Percentiles rank a stretch among this genome's conserved stretches.
These are phyloP conservation scores for Tauraco erythrolophus DNA, from an alignment of 2,113 vertebrate genomes.

Conservation along the genomic window DNA sequence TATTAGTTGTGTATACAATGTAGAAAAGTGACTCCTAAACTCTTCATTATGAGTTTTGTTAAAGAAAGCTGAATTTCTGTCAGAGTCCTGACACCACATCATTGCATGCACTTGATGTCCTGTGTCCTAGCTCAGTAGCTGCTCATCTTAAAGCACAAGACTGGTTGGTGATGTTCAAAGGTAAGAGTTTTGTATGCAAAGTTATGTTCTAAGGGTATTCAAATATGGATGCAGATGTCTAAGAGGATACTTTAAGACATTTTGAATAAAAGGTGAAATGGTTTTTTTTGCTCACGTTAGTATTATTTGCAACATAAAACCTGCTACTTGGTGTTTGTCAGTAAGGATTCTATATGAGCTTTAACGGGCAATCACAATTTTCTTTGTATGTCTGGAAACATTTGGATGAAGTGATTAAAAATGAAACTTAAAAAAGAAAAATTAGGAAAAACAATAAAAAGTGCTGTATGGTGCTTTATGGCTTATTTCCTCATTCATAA, in stretches of 20 bases:
- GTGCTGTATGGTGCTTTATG: background rate
- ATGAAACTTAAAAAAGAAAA: background rate
- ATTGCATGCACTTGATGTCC: background rate
- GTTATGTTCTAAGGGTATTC: background rate
- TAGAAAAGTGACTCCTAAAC: background rate
- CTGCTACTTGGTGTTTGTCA: background rate
- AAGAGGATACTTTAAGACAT: background rate
- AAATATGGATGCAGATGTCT: background rate
- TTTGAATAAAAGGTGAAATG: background rate
- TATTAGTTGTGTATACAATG: background rate
- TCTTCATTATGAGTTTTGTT: background rate
- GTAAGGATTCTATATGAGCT: background rate
- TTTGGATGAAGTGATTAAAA: background rate
- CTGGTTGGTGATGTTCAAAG: background rate
- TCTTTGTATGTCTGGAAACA: background rate
- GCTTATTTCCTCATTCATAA: background rate
- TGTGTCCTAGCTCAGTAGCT: background rate
- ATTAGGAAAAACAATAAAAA: background rate
- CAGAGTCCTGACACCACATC: background rate
- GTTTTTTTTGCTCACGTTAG: background rate
- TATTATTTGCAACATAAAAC: background rate
- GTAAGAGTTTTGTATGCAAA: background rate
- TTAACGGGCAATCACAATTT: background rate
- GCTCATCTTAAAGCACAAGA: background rate
- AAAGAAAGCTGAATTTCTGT: background rate